Percentiles rank a stretch among this genome's conserved stretches.
Evolutionary conservation across 2,888 invertebrate genomes (phyloP).

Genomic region (Pammene aurita): DNA sequence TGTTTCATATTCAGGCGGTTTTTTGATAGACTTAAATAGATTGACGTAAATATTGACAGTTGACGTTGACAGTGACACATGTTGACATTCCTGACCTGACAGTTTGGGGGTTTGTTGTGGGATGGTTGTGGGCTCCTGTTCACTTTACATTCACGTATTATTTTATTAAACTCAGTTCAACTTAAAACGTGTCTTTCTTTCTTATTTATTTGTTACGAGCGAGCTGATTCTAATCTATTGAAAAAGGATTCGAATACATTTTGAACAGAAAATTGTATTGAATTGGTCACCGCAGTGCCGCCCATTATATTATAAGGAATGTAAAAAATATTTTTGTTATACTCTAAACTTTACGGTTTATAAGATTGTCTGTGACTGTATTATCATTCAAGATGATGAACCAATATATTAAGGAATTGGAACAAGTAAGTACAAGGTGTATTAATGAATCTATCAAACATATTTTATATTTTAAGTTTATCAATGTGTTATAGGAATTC

Average conservation of each 20-base stretch:
- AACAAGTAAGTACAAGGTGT: slow-evolving; percentile 84
- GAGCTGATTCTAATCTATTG: not conserved
- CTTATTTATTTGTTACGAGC: not conserved
- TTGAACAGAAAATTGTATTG: not conserved
- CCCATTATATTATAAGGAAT: slow-evolving; percentile 15
- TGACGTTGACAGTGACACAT: too few species aligned
- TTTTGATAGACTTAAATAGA: too few species aligned
- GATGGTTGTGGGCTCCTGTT: too few species aligned
- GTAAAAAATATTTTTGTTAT: slow-evolving; percentile 22
- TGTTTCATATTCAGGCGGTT: too few species aligned
- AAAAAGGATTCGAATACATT: not conserved
- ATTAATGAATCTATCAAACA: not conserved
- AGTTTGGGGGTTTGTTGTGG: too few species aligned
- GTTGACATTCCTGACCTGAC: too few species aligned
- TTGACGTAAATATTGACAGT: too few species aligned
- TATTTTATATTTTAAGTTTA: not conserved
- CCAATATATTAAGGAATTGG: slow-evolving; percentile 93
- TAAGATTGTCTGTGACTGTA: not conserved
- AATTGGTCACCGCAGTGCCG: not conserved
- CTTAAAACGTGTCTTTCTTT: slow-evolving; percentile 2
- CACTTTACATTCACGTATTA: too few species aligned
- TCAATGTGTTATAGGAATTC: not conserved
- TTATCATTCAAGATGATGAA: slow-evolving; percentile 87
- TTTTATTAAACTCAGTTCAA: not conserved
- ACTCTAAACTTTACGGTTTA: not conserved